Evolutionary conservation across 2,888 invertebrate genomes (phyloP).

Genomic region (Dastarcus helophoroides): DNA sequence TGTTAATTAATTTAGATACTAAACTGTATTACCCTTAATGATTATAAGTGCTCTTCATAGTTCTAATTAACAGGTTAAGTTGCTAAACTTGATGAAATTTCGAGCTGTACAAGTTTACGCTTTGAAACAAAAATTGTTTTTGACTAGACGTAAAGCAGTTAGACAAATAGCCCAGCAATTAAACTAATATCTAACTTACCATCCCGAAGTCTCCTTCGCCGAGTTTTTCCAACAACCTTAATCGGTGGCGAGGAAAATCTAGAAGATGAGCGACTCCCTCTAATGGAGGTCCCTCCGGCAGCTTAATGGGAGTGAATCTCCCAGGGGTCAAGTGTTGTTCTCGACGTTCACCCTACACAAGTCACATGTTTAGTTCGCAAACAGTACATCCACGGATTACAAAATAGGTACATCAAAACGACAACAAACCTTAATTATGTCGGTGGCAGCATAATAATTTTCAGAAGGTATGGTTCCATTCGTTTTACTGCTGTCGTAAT

Average conservation of each 20-base stretch:
- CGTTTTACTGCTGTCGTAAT: slow-evolving; percentile 32
- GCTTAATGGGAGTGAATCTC: slow-evolving; percentile 60
- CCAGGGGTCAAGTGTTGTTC: slow-evolving; percentile 58
- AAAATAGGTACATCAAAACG: no score
- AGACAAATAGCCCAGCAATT: no score
- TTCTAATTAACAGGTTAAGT: no score
- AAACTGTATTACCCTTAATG: no score
- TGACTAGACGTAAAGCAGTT: no score
- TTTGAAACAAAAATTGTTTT: no score
- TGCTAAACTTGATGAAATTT: no score
- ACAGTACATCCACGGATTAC: no score
- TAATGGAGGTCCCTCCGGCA: slow-evolving; percentile 57
- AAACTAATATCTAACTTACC: slow-evolving; percentile 58
- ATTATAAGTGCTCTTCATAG: no score
- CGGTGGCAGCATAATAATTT: slow-evolving; percentile 69
- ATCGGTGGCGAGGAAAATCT: slow-evolving; percentile 73
- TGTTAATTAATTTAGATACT: no score
- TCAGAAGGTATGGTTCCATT: slow-evolving; percentile 35
- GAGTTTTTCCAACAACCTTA: slow-evolving; percentile 72
- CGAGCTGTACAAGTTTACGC: no score
- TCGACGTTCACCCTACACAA: slow-evolving; percentile 46
- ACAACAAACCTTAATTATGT: slow-evolving; percentile 57
- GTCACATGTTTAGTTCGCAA: no score
- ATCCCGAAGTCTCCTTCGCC: slow-evolving; percentile 83
- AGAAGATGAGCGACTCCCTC: slow-evolving; percentile 56